Base-by-base conservation (phyloP, 1,140 invertebrate species). In the Tenebrio molitor region DNA sequence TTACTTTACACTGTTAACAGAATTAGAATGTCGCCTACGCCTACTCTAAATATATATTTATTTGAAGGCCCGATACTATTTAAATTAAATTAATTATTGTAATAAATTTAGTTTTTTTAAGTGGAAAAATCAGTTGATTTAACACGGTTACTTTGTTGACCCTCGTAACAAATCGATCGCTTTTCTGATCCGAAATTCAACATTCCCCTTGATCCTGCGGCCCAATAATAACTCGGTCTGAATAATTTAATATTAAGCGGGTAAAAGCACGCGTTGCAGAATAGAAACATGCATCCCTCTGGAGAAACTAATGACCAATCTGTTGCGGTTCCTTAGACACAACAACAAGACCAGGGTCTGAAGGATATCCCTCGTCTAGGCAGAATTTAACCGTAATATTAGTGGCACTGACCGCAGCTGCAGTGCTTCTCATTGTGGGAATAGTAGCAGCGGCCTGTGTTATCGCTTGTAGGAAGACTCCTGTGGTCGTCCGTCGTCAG, bases 381-480 rank as follows among this genome's bases (percentile, higher is more conserved):
- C 73, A 69, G 50, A 78, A 77, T 64, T 69, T 83, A 4, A 82
- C 81, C 29, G 34, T 80, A 14, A 79, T 83, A 44, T 76, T 82
- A 39, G 74, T 81, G n/a, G 79, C 74, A 7, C 36, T 81, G 19
- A 70, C 76, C 21, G 79, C 73, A 33, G 64, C 76, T 14, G 79
- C 78, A 16, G 72, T 79, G 7, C 44, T 82, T 36, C 76, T 83
- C 2, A 80, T 83, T n/a, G 64, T 81, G 16, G 69, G 76, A 6
- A 78, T 82, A 21, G 76, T 81, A 14, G 44, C 76, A 14, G 75
- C 76, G 8, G 76, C 79, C 15, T 74, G 73, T 19, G 71, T 79
- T 1, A 64, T 83, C 2, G 79, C 79, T 10, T 82, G 82, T 39
- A 74, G 78, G 46, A 77, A 74, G 74, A 44, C 71, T 6, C 46